phyloP scores from a whole-genome alignment of 2,888 invertebrate genomes.

The Heteropelma amictum region DNA sequence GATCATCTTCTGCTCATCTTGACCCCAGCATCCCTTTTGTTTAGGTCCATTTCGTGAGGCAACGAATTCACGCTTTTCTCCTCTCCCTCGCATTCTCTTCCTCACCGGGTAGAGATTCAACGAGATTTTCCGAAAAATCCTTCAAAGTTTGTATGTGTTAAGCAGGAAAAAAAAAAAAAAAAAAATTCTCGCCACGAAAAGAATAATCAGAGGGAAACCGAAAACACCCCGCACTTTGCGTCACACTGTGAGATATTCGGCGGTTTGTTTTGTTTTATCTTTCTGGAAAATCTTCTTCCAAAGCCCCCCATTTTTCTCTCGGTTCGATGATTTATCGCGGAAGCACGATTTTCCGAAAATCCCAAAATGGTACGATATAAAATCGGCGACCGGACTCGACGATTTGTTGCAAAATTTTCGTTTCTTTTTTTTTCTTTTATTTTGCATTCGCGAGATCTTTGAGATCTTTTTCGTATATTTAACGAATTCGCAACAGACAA shows the following conservation, averaged over 20 bases:
- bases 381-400: not conserved
- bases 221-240: too few species aligned
- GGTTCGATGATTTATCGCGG: too few species aligned
- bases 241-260: too few species aligned
- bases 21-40: constrained; percentile 68
- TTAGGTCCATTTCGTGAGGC: constrained; percentile 58
- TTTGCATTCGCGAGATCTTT: not conserved
- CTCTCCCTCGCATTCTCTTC: not conserved
- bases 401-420: not conserved
- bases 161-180: too few species aligned
- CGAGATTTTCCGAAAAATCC: constrained; percentile 67
- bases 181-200: too few species aligned
- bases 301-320: too few species aligned
- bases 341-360: too few species aligned
- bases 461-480: constrained; percentile 55
- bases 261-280: too few species aligned
- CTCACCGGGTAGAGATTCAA: constrained; percentile 63
- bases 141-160: too few species aligned
- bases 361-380: too few species aligned
- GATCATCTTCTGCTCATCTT: constrained; percentile 66
- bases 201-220: too few species aligned
- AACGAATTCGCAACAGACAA: constrained; percentile 61
- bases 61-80: not conserved
- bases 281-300: too few species aligned
- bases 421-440: constrained; percentile 2